Conservation (phyloP, 2,797 vertebrate genomes). For the Halcyon chelicuti region DNA sequence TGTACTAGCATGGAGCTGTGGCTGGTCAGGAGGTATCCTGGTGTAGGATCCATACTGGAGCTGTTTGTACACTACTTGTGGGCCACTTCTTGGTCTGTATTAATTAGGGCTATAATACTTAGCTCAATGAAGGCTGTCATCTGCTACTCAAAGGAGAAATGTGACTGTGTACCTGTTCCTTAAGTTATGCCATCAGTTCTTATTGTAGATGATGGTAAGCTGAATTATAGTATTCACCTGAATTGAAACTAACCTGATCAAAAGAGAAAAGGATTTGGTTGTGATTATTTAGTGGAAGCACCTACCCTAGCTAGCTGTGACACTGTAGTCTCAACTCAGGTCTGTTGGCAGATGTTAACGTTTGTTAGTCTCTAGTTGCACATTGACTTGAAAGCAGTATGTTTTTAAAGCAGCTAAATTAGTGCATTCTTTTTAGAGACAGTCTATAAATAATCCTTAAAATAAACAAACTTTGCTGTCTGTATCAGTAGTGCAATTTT, state of each 20-base stretch:
- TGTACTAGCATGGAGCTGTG: neutral
- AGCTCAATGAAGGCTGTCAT: neutral
- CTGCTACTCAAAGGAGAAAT: neutral
- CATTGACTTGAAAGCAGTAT: slow-evolving; percentile 26
- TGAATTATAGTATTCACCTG: neutral
- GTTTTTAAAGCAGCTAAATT: slow-evolving; percentile 48
- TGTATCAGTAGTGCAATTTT: neutral
- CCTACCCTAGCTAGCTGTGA: neutral
- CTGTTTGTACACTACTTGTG: neutral
- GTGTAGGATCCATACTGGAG: neutral
- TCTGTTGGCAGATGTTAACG: neutral
- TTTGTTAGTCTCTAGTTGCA: neutral
- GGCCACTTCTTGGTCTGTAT: neutral
- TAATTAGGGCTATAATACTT: neutral
- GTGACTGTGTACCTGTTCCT: neutral
- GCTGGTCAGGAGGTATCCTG: neutral
- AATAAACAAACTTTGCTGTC: neutral
- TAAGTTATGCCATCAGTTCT: neutral
- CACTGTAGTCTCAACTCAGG: neutral
- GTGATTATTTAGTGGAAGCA: neutral
- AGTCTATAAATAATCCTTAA: slow-evolving; percentile 58
- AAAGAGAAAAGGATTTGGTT: neutral
- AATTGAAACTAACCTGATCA: neutral
- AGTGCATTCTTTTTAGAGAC: slow-evolving; percentile 18
- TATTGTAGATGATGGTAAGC: neutral